These are phyloP conservation scores for Tipula confusa DNA, from an alignment of 2,888 invertebrate genomes.

Conservation along the genomic window DNA sequence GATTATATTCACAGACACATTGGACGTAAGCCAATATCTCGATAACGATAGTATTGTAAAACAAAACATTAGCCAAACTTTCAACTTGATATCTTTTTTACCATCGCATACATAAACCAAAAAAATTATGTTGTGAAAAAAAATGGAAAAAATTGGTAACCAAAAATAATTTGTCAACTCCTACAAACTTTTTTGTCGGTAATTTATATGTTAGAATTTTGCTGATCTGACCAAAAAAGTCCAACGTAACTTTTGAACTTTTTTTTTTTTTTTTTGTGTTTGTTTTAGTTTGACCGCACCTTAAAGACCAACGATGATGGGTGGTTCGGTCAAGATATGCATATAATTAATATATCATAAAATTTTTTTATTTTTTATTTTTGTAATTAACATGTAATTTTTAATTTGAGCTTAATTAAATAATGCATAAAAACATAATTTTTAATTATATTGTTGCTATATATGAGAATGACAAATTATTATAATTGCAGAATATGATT, in stretches of 20 bases:
- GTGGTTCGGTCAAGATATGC: background rate
- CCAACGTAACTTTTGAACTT: background rate
- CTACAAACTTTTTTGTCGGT: background rate
- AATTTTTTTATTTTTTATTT: no score
- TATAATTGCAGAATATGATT: background rate
- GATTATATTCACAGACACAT: background rate
- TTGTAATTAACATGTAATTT: background rate
- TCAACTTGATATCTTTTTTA: background rate
- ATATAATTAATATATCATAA: background rate
- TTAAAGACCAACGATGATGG: background rate
- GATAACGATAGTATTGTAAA: background rate
- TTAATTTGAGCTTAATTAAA: background rate
- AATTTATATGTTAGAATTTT: background rate
- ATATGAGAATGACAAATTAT: background rate
- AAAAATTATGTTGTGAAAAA: background rate
- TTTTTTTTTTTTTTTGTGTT: no score
- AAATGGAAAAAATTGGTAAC: background rate
- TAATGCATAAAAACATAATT: background rate
- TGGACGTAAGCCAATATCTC: background rate
- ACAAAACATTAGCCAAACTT: background rate
- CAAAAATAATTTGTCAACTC: background rate
- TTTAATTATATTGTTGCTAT: background rate
- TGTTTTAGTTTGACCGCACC: background rate
- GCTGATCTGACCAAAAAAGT: background rate
- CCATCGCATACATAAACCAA: background rate